Evolutionary conservation across 2,797 vertebrate genomes (phyloP).

Genomic region (Poecilia gillii): DNA sequence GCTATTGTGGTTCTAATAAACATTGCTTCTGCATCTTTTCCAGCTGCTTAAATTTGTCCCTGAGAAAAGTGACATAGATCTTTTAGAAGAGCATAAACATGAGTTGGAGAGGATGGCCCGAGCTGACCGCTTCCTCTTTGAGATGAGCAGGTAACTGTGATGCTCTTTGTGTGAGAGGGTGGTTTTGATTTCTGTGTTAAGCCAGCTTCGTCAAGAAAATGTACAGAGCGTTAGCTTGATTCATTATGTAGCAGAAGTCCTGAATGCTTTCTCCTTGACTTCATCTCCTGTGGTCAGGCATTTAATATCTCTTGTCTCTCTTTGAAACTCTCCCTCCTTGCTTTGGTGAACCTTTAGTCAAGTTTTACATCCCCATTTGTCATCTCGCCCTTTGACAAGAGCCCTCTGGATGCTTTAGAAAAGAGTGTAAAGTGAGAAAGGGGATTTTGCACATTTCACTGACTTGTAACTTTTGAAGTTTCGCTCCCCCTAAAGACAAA

Average conservation of each 20-base stretch:
- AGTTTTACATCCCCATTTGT: conserved; percentile 9
- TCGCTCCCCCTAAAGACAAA: conserved; percentile 32
- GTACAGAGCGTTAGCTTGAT: conserved; percentile 14
- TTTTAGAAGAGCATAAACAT: conserved; percentile 95
- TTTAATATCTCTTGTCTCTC: conserved; percentile 49
- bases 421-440: conserved; percentile 42
- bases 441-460: conserved; percentile 29
- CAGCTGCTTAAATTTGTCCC: conserved; percentile 96
- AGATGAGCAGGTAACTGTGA: conserved; percentile 94
- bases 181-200: not conserved
- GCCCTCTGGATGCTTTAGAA: conserved; percentile 42
- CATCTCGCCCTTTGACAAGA: conserved; percentile 21
- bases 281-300: conserved; percentile 40
- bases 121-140: conserved; percentile 95
- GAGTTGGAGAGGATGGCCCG: conserved; percentile 96
- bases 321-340: conserved; percentile 46
- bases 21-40: conserved; percentile 13
- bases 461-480: conserved; percentile 57
- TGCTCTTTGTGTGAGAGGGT: not conserved
- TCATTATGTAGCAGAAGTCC: conserved; percentile 25
- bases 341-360: conserved; percentile 17
- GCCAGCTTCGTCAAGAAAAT: conserved; percentile 7
- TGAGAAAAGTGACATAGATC: conserved; percentile 93
- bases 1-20: not conserved
- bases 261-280: conserved; percentile 36